phyloP scores from a whole-genome alignment of 2,113 vertebrate genomes.

The Apodemus speciosus region DNA sequence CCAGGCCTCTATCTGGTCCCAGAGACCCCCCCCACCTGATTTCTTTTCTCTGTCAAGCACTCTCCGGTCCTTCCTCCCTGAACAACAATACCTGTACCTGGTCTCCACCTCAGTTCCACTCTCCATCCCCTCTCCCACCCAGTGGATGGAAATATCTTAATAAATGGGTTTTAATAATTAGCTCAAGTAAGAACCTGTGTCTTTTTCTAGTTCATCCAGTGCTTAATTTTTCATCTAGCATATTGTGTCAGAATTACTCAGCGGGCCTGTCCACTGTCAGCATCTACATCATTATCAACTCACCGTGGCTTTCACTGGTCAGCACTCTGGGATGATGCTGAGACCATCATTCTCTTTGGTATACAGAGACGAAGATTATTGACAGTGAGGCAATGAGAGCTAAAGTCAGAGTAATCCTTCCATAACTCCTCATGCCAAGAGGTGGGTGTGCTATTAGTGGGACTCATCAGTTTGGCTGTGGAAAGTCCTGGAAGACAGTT shows the following conservation, averaged over 20 bases:
- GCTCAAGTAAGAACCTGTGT: neutral
- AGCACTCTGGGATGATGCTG: neutral
- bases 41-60: too few relatives aligned
- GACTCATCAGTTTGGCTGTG: neutral
- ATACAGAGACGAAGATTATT: neutral
- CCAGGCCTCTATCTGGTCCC: too few relatives aligned
- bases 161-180: conserved; percentile 18
- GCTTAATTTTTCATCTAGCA: conserved; percentile 6
- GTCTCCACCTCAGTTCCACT: too few relatives aligned
- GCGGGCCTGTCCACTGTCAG: neutral
- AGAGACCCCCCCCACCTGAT: too few relatives aligned
- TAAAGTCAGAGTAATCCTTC: neutral
- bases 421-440: neutral
- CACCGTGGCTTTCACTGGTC: neutral
- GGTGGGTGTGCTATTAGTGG: neutral
- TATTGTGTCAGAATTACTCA: neutral
- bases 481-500: neutral
- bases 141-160: conserved; percentile 1
- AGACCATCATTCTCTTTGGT: neutral
- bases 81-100: too few relatives aligned
- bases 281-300: neutral
- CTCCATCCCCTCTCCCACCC: neutral
- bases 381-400: neutral
- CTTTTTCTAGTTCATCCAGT: neutral
- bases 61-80: too few relatives aligned